Evolutionary conservation across 2,113 vertebrate genomes (phyloP).

Genomic region (Anthoscopus minutus): DNA sequence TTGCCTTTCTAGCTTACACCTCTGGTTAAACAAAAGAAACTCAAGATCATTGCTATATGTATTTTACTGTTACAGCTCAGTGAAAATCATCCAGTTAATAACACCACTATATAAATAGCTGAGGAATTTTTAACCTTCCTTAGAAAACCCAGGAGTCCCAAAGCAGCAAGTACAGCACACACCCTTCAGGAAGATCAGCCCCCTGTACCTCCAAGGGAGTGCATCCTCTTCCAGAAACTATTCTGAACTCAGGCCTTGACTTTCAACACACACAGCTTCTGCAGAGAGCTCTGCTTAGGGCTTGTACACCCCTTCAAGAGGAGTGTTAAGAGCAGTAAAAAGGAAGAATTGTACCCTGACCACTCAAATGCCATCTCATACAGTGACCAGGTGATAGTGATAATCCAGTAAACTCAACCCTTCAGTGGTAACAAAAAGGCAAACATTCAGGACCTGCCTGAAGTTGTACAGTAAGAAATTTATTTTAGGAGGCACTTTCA

Average conservation of each 20-base stretch:
- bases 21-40: neutral
- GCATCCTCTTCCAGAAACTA: neutral
- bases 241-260: neutral
- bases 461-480: neutral
- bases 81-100: neutral
- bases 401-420: neutral
- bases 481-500: neutral
- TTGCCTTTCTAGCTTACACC: neutral
- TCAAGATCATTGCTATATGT: neutral
- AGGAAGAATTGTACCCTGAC: neutral
- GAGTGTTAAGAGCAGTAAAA: neutral
- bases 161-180: neutral
- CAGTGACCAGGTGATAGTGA: neutral
- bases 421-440: neutral
- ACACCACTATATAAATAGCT: neutral
- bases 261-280: neutral
- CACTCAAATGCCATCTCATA: neutral
- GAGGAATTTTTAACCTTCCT: neutral
- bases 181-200: neutral
- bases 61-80: neutral
- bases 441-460: constrained; percentile 1
- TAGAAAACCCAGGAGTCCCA: neutral
- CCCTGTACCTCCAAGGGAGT: neutral
- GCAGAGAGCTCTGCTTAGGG: neutral
- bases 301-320: neutral